Percentiles rank a stretch among this genome's conserved stretches.
Conservation (phyloP, 1,140 invertebrate species). For the Mactra quadrangularis region DNA sequence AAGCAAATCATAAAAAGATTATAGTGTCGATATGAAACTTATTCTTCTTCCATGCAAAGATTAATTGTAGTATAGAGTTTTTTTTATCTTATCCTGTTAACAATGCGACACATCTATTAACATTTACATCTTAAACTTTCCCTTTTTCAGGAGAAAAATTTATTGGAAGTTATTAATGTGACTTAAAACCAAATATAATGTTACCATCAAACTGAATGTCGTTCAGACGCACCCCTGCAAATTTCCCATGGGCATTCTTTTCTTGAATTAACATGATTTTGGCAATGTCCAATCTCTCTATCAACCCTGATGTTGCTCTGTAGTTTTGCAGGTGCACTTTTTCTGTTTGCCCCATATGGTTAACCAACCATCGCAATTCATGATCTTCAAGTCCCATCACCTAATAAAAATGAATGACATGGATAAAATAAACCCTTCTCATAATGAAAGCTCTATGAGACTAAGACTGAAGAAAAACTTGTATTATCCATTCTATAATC, state of each 20-base stretch:
- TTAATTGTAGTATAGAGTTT: too few species aligned
- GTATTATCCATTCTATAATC: too few species aligned
- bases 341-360: constrained; percentile 18
- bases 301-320: constrained; percentile 37
- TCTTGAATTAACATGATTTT: constrained; percentile 49
- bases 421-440: too few species aligned
- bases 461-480: too few species aligned
- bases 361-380: background rate
- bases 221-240: background rate
- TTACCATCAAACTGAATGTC: constrained; percentile 14
- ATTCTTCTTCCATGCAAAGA: too few species aligned
- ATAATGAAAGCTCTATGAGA: too few species aligned
- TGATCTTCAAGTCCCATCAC: constrained; percentile 5
- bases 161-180: background rate
- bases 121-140: constrained; percentile 4
- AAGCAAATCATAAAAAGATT: too few species aligned
- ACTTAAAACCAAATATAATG: constrained; percentile 3
- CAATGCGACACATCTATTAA: constrained; percentile 1
- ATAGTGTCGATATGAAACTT: too few species aligned
- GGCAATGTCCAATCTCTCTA: constrained; percentile 44
- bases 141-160: constrained; percentile 12
- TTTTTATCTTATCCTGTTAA: too few species aligned
- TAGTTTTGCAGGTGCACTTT: constrained; percentile 16
- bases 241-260: background rate
- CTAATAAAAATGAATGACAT: too few species aligned